Conservation (phyloP, 2,888 invertebrate genomes). For the Deladenus siricidicola region DNA sequence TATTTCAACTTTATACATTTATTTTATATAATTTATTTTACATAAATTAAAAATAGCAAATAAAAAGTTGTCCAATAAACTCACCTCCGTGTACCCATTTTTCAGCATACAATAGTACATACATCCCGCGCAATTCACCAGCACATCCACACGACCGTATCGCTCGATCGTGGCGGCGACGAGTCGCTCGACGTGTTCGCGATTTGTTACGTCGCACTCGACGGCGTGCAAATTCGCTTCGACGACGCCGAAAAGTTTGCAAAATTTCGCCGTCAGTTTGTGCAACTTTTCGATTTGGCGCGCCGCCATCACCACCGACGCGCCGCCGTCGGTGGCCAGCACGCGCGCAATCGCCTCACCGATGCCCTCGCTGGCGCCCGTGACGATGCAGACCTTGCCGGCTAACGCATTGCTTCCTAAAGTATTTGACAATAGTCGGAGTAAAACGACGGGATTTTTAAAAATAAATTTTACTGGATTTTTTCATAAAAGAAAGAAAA, state of each 20-base stretch:
- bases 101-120: conserved; percentile 56
- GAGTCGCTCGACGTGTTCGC: conserved; percentile 39
- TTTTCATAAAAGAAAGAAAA: background rate
- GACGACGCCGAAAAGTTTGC: conserved; percentile 1
- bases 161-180: conserved; percentile 20
- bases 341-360: conserved; percentile 53
- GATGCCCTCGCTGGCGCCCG: conserved; percentile 57
- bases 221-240: conserved; percentile 28
- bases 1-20: background rate
- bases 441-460: background rate
- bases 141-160: conserved; percentile 45
- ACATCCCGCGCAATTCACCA: conserved; percentile 56
- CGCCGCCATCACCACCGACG: conserved; percentile 55
- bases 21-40: background rate
- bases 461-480: background rate
- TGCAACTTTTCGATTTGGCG: conserved; percentile 48
- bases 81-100: conserved; percentile 54
- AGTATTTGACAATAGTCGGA: background rate
- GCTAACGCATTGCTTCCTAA: conserved; percentile 27
- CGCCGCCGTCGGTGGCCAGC: conserved; percentile 53
- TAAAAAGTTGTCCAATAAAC: conserved; percentile 34
- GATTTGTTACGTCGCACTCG: conserved; percentile 54
- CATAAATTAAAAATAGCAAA: background rate
- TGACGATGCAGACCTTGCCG: conserved; percentile 55
- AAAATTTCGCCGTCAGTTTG: conserved; percentile 24